Percentiles rank a stretch among this genome's conserved stretches.
phyloP scores from a whole-genome alignment of 1,140 invertebrate species.

The Drosophila pseudoananassae region DNA sequence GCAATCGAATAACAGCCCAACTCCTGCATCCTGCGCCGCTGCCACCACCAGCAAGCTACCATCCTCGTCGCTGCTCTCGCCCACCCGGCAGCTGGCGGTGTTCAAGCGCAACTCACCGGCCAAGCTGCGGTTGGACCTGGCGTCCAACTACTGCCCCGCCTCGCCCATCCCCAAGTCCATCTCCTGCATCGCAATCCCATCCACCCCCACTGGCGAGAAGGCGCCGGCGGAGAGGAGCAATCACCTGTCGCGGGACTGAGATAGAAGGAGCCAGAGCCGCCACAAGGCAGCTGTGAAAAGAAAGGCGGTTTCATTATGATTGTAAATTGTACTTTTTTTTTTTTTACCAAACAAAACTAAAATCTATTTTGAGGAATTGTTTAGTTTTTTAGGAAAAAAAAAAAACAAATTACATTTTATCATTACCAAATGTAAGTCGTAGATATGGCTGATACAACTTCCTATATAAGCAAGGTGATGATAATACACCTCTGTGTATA shows the following conservation, averaged over 20 bases:
- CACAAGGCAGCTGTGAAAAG: constrained; percentile 64
- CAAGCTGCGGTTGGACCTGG: constrained; percentile 76
- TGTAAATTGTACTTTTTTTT: constrained; percentile 9
- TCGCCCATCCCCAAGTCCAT: constrained; percentile 68
- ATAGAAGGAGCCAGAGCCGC: constrained; percentile 6
- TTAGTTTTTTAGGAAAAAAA: not conserved
- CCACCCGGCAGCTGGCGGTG: constrained; percentile 59
- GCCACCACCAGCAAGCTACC: not conserved
- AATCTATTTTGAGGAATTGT: not conserved
- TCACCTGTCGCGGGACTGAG: constrained; percentile 58
- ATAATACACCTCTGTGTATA: constrained; percentile 20
- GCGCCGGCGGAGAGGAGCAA: constrained; percentile 29
- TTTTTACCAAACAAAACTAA: not conserved
- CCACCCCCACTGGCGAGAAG: constrained; percentile 63
- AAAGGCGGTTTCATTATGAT: constrained; percentile 37
- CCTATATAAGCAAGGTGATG: constrained; percentile 23
- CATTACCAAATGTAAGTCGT: constrained; percentile 2
- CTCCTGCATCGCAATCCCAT: constrained; percentile 76
- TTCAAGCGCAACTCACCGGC: constrained; percentile 80
- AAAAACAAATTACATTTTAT: constrained; percentile 1
- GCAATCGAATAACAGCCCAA: constrained; percentile 19
- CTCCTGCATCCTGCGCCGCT: constrained; percentile 37
- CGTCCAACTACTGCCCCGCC: constrained; percentile 65
- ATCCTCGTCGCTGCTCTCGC: constrained; percentile 36
- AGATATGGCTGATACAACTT: not conserved